phyloP scores from a whole-genome alignment of 2,888 invertebrate genomes.

The Agrypnus murinus region DNA sequence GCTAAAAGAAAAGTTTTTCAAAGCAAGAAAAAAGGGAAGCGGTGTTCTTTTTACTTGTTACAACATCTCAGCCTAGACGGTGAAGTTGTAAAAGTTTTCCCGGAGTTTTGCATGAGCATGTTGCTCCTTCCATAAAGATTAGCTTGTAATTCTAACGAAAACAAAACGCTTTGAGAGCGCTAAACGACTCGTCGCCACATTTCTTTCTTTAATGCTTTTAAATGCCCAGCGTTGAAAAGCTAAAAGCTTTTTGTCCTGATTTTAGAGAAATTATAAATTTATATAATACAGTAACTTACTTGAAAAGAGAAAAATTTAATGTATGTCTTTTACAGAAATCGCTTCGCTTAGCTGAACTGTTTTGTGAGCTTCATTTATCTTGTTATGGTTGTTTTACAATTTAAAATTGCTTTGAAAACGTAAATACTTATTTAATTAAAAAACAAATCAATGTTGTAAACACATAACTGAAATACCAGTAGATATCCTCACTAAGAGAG shows the following conservation, averaged over 20 bases:
- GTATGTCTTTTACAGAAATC: no score
- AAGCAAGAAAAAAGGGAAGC: neutral
- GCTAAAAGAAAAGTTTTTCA: slow-evolving; percentile 19
- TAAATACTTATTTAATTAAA: no score
- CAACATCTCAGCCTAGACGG: neutral
- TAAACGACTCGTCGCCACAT: slow-evolving; percentile 25
- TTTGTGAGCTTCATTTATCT: no score
- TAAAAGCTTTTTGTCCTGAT: slow-evolving; percentile 3
- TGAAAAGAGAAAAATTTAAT: no score
- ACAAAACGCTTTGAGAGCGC: slow-evolving; percentile 29
- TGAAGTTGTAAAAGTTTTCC: slow-evolving; percentile 31
- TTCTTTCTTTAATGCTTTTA: slow-evolving; percentile 22
- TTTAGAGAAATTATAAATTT: slow-evolving; percentile 8
- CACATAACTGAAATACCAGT: no score
- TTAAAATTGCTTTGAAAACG: no score
- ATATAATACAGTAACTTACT: neutral
- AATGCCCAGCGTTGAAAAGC: slow-evolving; percentile 5
- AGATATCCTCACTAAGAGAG: no score
- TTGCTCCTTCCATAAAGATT: slow-evolving; percentile 38
- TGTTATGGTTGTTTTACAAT: no score
- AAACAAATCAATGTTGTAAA: no score
- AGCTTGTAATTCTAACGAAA: slow-evolving; percentile 32
- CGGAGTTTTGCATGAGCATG: slow-evolving; percentile 36
- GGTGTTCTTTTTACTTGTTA: neutral
- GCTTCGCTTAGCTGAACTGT: no score